These are phyloP conservation scores for Pachymerium ferrugineum DNA, from an alignment of 2,888 invertebrate genomes.

Conservation along the genomic window DNA sequence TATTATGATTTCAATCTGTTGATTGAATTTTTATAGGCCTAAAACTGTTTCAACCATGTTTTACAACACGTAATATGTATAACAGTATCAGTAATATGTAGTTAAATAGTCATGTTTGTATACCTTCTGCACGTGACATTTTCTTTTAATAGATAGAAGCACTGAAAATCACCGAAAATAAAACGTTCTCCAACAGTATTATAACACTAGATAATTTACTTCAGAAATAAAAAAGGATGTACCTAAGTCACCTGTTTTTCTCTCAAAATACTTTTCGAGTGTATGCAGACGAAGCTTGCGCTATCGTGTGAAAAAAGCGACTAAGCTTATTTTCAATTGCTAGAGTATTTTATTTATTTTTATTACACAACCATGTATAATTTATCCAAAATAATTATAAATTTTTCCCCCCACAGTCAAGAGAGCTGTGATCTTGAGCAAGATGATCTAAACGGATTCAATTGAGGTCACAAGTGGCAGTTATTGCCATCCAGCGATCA, in stretches of 20 bases:
- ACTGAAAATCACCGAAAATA: background rate
- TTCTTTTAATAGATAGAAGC: background rate
- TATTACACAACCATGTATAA: too few relatives aligned
- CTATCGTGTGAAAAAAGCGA: too few relatives aligned
- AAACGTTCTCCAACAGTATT: background rate
- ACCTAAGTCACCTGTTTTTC: background rate
- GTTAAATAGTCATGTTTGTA: background rate
- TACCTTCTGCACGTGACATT: background rate
- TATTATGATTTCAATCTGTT: background rate
- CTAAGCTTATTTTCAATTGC: too few relatives aligned
- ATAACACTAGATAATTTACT: background rate
- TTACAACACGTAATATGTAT: too few relatives aligned
- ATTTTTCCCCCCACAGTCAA: too few relatives aligned
- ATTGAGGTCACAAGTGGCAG: background rate
- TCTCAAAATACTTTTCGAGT: too few relatives aligned
- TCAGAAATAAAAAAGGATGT: background rate
- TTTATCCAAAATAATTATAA: too few relatives aligned
- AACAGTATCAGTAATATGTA: background rate
- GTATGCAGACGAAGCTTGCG: too few relatives aligned
- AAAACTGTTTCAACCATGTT: background rate
- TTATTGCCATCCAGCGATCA: background rate
- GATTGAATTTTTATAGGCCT: background rate
- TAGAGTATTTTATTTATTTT: too few relatives aligned
- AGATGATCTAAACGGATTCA: too few relatives aligned
- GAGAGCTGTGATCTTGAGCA: too few relatives aligned